phyloP scores from a whole-genome alignment of 2,888 invertebrate species.

The Tenthredo notha region DNA sequence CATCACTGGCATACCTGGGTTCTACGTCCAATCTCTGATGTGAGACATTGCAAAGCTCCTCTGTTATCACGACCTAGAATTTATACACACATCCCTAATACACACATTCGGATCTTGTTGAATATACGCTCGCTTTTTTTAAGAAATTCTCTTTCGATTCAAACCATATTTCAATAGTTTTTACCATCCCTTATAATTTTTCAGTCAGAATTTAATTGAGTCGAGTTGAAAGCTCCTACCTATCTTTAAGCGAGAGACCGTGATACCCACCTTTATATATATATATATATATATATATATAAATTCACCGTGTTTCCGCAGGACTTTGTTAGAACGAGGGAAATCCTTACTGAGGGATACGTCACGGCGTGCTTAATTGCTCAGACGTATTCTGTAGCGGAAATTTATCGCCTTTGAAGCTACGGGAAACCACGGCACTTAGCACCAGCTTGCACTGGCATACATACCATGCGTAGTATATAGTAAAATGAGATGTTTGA shows the following conservation, averaged over 20 bases:
- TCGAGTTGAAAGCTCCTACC: not conserved
- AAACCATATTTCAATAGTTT: not conserved
- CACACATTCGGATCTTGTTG: not conserved
- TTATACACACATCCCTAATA: not conserved
- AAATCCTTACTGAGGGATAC: constrained; percentile 18
- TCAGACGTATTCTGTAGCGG: constrained; percentile 6
- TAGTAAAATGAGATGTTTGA: not conserved
- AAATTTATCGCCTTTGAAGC: constrained; percentile 27
- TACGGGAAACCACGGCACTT: not conserved
- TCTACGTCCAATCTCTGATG: not conserved
- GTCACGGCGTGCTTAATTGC: constrained; percentile 23
- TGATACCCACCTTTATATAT: not conserved
- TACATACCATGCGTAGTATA: not conserved
- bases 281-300: not conserved
- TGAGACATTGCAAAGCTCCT: not conserved
- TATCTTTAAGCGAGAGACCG: not conserved
- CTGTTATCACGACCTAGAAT: not conserved
- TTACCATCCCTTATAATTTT: not conserved
- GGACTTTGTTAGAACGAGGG: not conserved
- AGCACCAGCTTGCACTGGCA: constrained; percentile 6
- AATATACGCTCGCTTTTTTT: not conserved
- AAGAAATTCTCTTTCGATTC: not conserved
- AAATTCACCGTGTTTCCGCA: not conserved
- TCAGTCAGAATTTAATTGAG: not conserved
- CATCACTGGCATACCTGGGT: constrained; percentile 9